Conservation (phyloP, 2,797 vertebrate genomes). For the Fistularia commersonii region DNA sequence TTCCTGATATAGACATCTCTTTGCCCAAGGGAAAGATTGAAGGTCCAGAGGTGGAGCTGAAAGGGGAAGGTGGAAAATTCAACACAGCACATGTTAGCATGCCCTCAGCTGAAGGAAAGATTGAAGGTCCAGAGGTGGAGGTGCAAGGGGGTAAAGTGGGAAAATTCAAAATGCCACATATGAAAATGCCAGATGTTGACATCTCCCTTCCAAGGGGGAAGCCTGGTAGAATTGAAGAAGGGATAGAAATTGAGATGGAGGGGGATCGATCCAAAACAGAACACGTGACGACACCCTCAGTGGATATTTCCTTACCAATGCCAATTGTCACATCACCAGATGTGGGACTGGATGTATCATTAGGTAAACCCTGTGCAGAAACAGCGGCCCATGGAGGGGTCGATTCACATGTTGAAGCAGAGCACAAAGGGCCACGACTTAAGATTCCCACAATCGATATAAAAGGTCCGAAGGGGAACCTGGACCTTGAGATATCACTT, state of each 20-base stretch:
- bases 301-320: slow-evolving; percentile 60
- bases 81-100: slow-evolving; percentile 58
- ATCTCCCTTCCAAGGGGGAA: slow-evolving; percentile 52
- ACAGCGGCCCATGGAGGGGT: slow-evolving; percentile 8
- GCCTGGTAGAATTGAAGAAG: slow-evolving; percentile 24
- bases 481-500: slow-evolving; percentile 62
- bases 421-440: slow-evolving; percentile 47
- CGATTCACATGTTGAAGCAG: slow-evolving; percentile 33
- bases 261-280: slow-evolving; percentile 32
- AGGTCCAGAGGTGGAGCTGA: slow-evolving; percentile 7
- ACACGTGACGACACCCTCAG: slow-evolving; percentile 18
- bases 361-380: slow-evolving; percentile 27
- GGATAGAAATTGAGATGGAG: slow-evolving; percentile 22
- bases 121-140: slow-evolving; percentile 21
- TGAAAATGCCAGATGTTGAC: slow-evolving; percentile 53
- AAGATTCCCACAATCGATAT: slow-evolving; percentile 61
- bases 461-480: slow-evolving; percentile 50
- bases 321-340: slow-evolving; percentile 48
- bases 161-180: slow-evolving; percentile 42
- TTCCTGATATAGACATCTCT: slow-evolving; percentile 45
- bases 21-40: slow-evolving; percentile 20
- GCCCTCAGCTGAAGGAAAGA: slow-evolving; percentile 35
- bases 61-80: slow-evolving; percentile 35
- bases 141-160: slow-evolving; percentile 3
- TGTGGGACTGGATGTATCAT: slow-evolving; percentile 55